A percentile compares a stretch with the other conserved stretches of the same genome.
phyloP scores from a whole-genome alignment of 2,797 vertebrate genomes.

The Sebastes taczanowskii region DNA sequence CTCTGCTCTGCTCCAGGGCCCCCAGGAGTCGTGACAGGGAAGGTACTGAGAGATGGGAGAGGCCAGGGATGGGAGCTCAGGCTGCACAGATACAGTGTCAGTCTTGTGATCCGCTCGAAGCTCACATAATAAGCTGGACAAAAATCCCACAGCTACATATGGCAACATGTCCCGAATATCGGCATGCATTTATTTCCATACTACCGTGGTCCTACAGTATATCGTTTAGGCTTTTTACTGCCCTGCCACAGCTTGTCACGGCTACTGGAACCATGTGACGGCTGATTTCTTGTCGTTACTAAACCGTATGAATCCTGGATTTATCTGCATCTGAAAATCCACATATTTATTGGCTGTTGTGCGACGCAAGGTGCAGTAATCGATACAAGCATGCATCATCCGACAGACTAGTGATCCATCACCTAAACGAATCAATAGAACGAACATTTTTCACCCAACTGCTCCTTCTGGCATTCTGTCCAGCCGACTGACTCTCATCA shows the following conservation, averaged over 20 bases:
- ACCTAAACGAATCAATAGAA: constrained; percentile 56
- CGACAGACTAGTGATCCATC: constrained; percentile 48
- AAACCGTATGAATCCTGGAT: constrained; percentile 28
- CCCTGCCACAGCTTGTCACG: background rate
- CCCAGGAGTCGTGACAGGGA: constrained; percentile 42
- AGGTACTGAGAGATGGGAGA: constrained; percentile 22
- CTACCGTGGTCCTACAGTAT: background rate
- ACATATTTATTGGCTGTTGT: constrained; percentile 48
- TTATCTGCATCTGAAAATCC: constrained; percentile 54
- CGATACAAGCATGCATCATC: constrained; percentile 57
- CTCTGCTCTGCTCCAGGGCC: constrained; percentile 30
- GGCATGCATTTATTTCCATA: background rate
- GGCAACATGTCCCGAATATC: background rate
- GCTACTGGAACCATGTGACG: constrained; percentile 32
- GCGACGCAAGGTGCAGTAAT: constrained; percentile 44
- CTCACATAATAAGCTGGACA: constrained; percentile 37
- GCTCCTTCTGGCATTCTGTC: constrained; percentile 11
- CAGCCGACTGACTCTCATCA: background rate
- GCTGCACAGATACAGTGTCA: constrained; percentile 52
- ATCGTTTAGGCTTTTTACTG: background rate
- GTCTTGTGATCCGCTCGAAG: constrained; percentile 34
- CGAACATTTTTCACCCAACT: constrained; percentile 25
- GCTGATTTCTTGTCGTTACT: constrained; percentile 37
- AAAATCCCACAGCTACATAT: constrained; percentile 12
- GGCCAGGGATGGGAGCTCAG: constrained; percentile 29